Evolutionary conservation across 2,888 invertebrate genomes (phyloP).

Genomic region (Epistrophella euchroma): DNA sequence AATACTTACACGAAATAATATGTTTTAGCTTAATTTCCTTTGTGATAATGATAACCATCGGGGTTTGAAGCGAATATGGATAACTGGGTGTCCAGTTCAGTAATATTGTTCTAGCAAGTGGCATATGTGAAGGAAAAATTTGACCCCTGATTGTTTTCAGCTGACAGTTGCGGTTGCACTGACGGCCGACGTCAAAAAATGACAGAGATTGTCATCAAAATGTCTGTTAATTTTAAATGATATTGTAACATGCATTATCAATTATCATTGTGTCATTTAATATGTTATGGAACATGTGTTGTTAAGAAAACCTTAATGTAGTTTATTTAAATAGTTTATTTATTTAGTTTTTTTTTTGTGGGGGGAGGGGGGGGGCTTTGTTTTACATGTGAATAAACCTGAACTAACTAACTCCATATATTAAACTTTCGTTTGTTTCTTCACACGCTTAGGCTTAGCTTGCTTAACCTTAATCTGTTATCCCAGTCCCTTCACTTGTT

Average conservation of each 20-base stretch:
- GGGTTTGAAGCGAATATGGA: slow-evolving; percentile 28
- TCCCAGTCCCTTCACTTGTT: too few relatives aligned
- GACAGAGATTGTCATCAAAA: background rate
- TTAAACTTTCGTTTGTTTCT: too few relatives aligned
- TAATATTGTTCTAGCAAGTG: too few relatives aligned
- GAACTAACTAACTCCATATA: too few relatives aligned
- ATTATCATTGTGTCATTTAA: background rate
- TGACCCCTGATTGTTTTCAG: background rate
- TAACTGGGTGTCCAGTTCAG: slow-evolving; percentile 27
- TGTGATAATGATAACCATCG: slow-evolving; percentile 46
- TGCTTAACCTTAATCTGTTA: too few relatives aligned
- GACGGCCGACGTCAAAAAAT: slow-evolving; percentile 1
- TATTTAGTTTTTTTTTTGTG: too few relatives aligned
- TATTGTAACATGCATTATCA: background rate
- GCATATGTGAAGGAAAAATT: slow-evolving; percentile 1
- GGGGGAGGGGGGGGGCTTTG: too few relatives aligned
- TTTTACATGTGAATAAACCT: too few relatives aligned
- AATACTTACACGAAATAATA: slow-evolving; percentile 59
- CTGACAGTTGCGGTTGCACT: background rate
- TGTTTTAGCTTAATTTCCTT: slow-evolving; percentile 54
- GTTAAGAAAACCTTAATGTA: too few relatives aligned
- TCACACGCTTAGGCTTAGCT: too few relatives aligned
- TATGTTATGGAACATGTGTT: background rate
- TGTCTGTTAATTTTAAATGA: background rate
- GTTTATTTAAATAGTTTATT: too few relatives aligned